Evolutionary conservation across 2,888 invertebrate genomes (phyloP), one percentile per base, ranked within the genome.

Genomic region (Dione vanillae): DNA sequence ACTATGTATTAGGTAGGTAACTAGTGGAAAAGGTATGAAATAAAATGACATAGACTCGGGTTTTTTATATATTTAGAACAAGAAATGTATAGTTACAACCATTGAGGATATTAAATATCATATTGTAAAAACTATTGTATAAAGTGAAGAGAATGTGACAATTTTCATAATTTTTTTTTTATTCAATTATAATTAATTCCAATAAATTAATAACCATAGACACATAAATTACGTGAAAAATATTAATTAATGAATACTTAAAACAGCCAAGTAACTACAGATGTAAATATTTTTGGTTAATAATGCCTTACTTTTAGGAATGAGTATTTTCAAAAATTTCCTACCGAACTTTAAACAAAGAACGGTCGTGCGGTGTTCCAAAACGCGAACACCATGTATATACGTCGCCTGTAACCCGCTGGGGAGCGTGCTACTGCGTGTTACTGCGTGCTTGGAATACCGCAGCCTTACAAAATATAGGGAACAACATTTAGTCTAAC

Each of bases 41-140:
- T 80, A 82, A 85, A 84, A 83, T 71, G 77, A 81, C 78, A 69
- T 71, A 76, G 74, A 69, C 73, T 85, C 82, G 83, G 88, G 86
- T 88, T 91, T 90, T 92, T 92, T 92, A 93, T 93, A 93, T 93
- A 94, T 94, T 93, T 93, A 93, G 93, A 94, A 94, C 94, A 93
- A 93, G 93, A 93, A 93, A 93, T 94, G 93, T 94, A 93, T 93
- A 93, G 91, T 93, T 93, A 94, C 94, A 94, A 94, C 94, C 94
- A 93, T 94, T 88, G 93, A 94, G 91, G 93, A 93, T 93, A 93
- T 93, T 93, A 92, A 91, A 94, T 94, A 94, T 94, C 93, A 89
- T 93, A 93, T 93, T 92, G 92, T 93, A 93, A 92, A 92, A 93
- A 91, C 93, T 94, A 93, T 94, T 93, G 93, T 93, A 93, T 90